These are phyloP conservation scores for Coenonympha glycerion DNA, from an alignment of 2,888 invertebrate genomes.

Conservation along the genomic window DNA sequence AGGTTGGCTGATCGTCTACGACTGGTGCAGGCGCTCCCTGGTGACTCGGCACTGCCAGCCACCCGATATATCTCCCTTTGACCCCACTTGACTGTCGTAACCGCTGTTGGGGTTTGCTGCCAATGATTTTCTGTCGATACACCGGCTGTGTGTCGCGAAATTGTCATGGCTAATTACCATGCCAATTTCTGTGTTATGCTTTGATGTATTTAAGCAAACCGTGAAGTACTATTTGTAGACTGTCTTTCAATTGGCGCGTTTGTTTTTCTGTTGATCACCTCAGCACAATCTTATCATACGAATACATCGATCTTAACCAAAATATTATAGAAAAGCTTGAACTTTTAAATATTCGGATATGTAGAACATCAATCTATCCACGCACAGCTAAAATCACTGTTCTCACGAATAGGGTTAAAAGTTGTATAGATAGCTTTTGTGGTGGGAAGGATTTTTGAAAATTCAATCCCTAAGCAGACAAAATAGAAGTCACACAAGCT, in stretches of 20 bases:
- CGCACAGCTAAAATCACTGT: no score
- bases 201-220: constrained; percentile 30
- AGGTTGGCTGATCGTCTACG: constrained; percentile 65
- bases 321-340: no score
- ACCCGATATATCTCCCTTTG: constrained; percentile 70
- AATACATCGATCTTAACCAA: no score
- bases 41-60: constrained; percentile 54
- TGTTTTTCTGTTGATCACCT: constrained; percentile 7
- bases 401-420: no score
- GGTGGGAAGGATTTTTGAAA: no score
- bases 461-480: no score
- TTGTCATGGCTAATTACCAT: constrained; percentile 54
- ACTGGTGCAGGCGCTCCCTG: constrained; percentile 54
- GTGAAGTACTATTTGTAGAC: constrained; percentile 25
- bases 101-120: constrained; percentile 48
- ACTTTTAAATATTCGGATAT: no score
- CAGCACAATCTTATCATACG: no score
- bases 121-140: constrained; percentile 74
- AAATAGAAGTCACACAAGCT: no score
- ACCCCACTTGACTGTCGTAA: constrained; percentile 69
- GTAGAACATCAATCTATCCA: no score
- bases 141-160: constrained; percentile 59
- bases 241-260: constrained; percentile 30
- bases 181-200: constrained; percentile 51
- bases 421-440: no score